These are phyloP conservation scores for Struthidea cinerea DNA, from an alignment of 2,113 vertebrate species.

Conservation along the genomic window DNA sequence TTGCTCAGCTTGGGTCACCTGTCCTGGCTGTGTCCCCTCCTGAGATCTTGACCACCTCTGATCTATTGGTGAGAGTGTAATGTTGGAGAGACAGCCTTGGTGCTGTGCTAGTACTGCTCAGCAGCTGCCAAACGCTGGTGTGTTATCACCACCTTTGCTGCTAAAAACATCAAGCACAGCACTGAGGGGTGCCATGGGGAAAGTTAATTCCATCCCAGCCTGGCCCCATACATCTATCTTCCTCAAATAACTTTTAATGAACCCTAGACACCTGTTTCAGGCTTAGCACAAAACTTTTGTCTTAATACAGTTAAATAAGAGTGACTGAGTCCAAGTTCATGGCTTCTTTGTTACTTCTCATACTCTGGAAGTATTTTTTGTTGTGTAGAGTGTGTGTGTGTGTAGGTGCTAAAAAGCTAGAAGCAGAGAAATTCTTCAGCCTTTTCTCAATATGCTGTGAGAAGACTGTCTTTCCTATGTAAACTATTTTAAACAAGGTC, in stretches of 20 bases:
- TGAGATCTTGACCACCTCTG: background rate
- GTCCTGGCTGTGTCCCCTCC: background rate
- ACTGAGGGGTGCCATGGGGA: background rate
- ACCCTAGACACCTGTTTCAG: background rate
- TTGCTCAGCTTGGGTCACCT: background rate
- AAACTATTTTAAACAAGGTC: no score
- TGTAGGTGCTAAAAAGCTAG: no score
- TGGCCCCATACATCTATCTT: background rate
- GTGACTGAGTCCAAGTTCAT: background rate
- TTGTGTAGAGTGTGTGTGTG: background rate
- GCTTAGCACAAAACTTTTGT: background rate
- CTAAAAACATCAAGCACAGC: background rate
- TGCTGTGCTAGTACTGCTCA: background rate
- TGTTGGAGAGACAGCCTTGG: background rate
- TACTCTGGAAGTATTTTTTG: background rate
- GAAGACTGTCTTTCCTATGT: no score
- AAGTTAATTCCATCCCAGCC: background rate
- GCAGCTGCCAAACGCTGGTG: background rate
- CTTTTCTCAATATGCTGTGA: no score
- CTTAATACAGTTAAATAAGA: background rate
- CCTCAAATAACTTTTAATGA: background rate
- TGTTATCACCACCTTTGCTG: background rate
- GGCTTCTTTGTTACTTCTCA: background rate
- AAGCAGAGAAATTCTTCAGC: no score
- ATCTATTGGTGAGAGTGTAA: rapidly evolving